Evolutionary conservation across 2,888 invertebrate genomes (phyloP).

Genomic region (Stenodema calcarata): DNA sequence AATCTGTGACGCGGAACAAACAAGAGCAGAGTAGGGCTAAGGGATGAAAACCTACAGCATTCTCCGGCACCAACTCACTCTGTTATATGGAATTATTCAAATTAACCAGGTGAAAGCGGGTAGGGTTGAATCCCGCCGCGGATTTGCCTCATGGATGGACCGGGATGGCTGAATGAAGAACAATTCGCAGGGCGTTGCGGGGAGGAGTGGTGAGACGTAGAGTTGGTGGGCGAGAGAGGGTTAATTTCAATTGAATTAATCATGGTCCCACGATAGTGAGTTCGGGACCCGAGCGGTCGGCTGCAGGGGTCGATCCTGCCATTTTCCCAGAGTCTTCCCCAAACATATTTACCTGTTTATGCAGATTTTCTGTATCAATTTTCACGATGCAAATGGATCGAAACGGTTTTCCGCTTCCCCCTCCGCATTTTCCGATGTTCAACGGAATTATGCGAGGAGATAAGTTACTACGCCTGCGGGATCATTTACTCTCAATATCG

Average conservation of each 20-base stretch:
- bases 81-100: slow-evolving; percentile 47
- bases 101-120: slow-evolving; percentile 48
- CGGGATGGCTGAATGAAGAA: slow-evolving; percentile 21
- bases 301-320: neutral
- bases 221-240: slow-evolving; percentile 12
- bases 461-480: neutral
- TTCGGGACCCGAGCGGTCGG: neutral
- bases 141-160: slow-evolving; percentile 33
- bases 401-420: neutral
- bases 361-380: slow-evolving; percentile 48
- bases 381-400: slow-evolving; percentile 40
- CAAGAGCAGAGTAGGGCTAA: neutral
- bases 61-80: neutral
- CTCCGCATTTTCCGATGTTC: neutral
- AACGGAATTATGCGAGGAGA: slow-evolving; percentile 11
- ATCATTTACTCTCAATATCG: neutral
- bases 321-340: slow-evolving; percentile 25
- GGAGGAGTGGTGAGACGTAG: neutral
- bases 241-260: slow-evolving; percentile 49
- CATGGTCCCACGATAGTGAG: slow-evolving; percentile 31
- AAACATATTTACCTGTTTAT: slow-evolving; percentile 49
- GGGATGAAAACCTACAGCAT: slow-evolving; percentile 6
- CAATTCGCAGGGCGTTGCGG: neutral
- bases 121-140: slow-evolving; percentile 34
- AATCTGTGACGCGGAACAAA: slow-evolving; percentile 40